These are phyloP conservation scores for Drosophila kepulauana DNA, from an alignment of 1,140 invertebrate species.

Conservation along the genomic window DNA sequence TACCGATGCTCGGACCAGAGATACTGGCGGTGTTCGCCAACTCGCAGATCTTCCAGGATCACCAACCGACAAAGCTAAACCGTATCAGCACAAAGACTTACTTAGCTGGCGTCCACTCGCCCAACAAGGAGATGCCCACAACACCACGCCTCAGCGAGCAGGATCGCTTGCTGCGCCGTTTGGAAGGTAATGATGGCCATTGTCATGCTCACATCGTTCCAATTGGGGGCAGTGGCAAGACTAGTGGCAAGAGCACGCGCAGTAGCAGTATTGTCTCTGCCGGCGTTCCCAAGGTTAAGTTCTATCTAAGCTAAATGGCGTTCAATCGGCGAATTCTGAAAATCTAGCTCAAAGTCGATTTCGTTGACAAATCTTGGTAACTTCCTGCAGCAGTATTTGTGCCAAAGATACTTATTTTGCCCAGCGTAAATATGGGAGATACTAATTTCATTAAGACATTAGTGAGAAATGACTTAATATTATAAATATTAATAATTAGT, in stretches of 20 bases:
- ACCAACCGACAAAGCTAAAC: constrained; percentile 80
- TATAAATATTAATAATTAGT: constrained; percentile 54
- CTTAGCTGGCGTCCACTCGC: constrained; percentile 73
- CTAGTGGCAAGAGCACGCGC: constrained; percentile 72
- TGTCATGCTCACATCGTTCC: constrained; percentile 62
- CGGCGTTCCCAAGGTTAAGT: constrained; percentile 74
- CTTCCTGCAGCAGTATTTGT: constrained; percentile 66
- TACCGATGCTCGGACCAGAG: constrained; percentile 81
- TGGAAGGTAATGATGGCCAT: constrained; percentile 81
- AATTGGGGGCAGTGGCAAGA: constrained; percentile 53
- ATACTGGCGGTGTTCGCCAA: constrained; percentile 84
- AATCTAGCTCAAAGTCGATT: background rate
- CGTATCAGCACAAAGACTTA: constrained; percentile 78
- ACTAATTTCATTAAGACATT: constrained; percentile 32
- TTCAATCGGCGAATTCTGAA: background rate
- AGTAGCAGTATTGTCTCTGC: constrained; percentile 75
- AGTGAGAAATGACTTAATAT: constrained; percentile 61
- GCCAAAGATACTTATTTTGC: constrained; percentile 69
- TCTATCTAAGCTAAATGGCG: constrained; percentile 63
- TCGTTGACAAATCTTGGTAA: constrained; percentile 31
- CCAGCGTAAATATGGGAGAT: constrained; percentile 30
- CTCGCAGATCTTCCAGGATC: constrained; percentile 84
- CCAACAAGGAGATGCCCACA: constrained; percentile 70
- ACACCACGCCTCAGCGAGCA: constrained; percentile 76
- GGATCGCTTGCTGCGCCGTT: constrained; percentile 73